Conservation (phyloP, 92 coral and sea anemone genomes). For the Micromussa lordhowensis region DNA sequence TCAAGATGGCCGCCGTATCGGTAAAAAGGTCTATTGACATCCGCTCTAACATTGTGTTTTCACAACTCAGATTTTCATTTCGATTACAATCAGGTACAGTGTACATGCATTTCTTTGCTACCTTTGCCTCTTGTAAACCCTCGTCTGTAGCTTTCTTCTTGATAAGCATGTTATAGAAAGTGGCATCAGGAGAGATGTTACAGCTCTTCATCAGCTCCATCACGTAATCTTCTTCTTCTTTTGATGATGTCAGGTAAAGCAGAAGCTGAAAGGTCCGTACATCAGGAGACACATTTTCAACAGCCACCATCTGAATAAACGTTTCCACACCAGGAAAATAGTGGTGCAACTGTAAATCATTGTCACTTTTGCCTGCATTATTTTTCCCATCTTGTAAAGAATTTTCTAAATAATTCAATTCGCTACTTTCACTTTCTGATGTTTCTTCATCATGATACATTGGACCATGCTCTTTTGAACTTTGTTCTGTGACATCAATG, state of each 20-base stretch:
- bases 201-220: slow-evolving; percentile 75
- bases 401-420: not conserved
- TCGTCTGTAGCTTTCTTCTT: slow-evolving; percentile 63
- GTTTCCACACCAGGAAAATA: slow-evolving; percentile 74
- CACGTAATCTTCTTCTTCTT: slow-evolving; percentile 65
- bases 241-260: slow-evolving; percentile 60
- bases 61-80: not conserved
- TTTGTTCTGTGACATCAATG: not conserved
- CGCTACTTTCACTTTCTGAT: not conserved
- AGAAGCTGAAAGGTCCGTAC: slow-evolving; percentile 82
- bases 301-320: slow-evolving; percentile 82
- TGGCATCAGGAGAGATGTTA: slow-evolving; percentile 71
- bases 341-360: slow-evolving; percentile 14
- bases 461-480: not conserved
- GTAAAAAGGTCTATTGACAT: no score
- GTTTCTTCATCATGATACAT: no score
- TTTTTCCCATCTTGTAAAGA: not conserved
- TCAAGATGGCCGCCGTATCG: no score
- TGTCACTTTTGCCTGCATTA: no score
- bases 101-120: not conserved
- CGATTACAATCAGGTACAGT: not conserved
- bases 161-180: slow-evolving; percentile 71
- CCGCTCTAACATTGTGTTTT: not conserved
- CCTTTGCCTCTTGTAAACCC: slow-evolving; percentile 68
- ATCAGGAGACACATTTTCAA: slow-evolving; percentile 83